Percentiles rank a stretch among this genome's conserved stretches.
These are phyloP conservation scores for Cephus rjabovi DNA, from an alignment of 2,888 invertebrate genomes.

Conservation along the genomic window DNA sequence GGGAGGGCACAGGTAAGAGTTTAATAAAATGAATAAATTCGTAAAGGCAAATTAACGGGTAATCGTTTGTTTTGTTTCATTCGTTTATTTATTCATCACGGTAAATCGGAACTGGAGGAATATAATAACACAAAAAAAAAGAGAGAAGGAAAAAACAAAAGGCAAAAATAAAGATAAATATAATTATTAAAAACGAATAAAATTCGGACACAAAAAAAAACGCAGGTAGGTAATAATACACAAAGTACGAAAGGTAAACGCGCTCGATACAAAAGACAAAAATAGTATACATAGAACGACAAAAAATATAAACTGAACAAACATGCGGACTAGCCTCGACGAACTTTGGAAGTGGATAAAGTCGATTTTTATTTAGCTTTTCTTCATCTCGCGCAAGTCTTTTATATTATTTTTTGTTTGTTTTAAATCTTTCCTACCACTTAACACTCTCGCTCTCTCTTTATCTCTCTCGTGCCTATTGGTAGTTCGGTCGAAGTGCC, in stretches of 20 bases:
- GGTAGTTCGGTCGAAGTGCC: neutral
- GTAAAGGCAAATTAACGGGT: neutral
- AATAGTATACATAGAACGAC: neutral
- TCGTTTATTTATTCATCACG: neutral
- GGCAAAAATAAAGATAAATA: constrained; percentile 5
- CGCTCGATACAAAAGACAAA: neutral
- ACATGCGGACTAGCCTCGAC: constrained; percentile 57
- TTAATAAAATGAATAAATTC: neutral
- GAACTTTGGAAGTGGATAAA: constrained; percentile 51
- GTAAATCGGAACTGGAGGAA: neutral
- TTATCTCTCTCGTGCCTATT: neutral
- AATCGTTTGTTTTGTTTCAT: neutral
- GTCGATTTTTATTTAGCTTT: neutral
- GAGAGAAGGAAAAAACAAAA: neutral
- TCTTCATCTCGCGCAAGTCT: neutral
- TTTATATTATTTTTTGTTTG: neutral
- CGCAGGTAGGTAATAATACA: neutral
- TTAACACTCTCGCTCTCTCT: neutral
- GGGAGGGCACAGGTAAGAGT: neutral
- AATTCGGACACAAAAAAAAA: neutral
- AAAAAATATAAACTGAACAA: constrained; percentile 16
- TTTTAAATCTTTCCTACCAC: neutral
- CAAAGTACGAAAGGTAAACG: neutral
- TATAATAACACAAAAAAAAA: constrained; percentile 11
- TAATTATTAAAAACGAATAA: constrained; percentile 4